Conservation (phyloP, 2,113 vertebrate genomes). For the Mastomys coucha region DNA sequence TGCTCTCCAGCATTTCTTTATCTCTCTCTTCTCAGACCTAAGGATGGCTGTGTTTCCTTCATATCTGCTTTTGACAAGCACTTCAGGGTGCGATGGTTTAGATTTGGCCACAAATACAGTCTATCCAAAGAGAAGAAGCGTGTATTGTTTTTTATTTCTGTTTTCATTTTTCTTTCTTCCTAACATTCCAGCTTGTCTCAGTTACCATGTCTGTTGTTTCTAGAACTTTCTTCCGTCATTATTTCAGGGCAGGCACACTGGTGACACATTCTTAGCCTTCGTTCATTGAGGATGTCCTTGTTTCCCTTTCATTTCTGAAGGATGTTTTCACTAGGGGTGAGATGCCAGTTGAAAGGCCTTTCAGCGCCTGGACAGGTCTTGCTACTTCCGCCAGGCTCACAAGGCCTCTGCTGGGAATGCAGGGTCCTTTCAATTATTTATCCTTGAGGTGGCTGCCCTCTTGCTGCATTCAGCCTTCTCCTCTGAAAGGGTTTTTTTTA, state of each 20-base stretch:
- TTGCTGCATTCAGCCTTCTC: background rate
- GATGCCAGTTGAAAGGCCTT: background rate
- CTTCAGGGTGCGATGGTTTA: background rate
- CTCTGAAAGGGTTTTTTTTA: background rate
- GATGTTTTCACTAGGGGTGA: background rate
- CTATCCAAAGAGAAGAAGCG: background rate
- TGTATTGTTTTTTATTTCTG: background rate
- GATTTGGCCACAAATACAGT: background rate
- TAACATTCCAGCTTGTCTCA: background rate
- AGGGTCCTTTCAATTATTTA: background rate
- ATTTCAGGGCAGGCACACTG: background rate
- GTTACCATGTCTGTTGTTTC: background rate
- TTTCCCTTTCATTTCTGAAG: slow-evolving; percentile 16
- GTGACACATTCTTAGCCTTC: background rate
- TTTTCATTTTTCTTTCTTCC: background rate
- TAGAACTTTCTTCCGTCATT: background rate
- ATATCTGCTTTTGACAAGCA: background rate
- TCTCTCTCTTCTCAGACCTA: background rate
- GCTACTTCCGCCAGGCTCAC: background rate
- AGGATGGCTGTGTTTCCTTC: background rate
- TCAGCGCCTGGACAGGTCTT: background rate
- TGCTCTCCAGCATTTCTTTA: background rate
- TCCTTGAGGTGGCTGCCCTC: background rate
- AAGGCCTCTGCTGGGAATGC: background rate
- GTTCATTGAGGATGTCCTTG: background rate